Evolutionary conservation across 23 tunicate species (phyloP), one percentile per base, ranked within the genome.

Genomic region (Corella eumyota): DNA sequence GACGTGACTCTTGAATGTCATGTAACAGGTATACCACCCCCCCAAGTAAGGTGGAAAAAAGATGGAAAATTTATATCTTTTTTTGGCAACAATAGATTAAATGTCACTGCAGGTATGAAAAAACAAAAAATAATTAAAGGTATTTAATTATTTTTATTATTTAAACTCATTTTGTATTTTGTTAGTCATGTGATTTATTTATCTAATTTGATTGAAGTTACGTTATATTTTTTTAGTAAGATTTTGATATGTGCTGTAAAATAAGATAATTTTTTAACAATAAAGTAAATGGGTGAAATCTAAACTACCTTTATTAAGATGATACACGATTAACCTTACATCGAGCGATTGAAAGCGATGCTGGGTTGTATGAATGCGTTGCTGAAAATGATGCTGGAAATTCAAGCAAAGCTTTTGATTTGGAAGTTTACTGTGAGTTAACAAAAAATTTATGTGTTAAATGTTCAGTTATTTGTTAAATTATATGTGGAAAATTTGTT

Each of bases 361-460:
- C 76, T 25, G 99, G 95, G 19, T 34, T 44, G 31, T 93, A 79
- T 57, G 27, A 68, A 31, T 93, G 99, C 60, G 66, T 85, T 5
- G 99, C 99, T 1, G 72, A 66, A 23, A 93, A 93, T 60, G 72
- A 40, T 15, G 99, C 99, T 5, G 99, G 99, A 38, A 61, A 67
- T 32, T 85, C 86, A 35, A 56, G 61, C 56, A 84, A 85, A 53
- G 68, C 73, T 22, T 85, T 85, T 45, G 47, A 58, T 23, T 83
- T 93, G 4, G 87, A 85, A 25, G 90, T 93, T 25, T 88, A 79
- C 56, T 54, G 96, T 88, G 55, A 73, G 96, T 86, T 6, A 7
- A 7, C 58, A 11, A 44, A 44, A 44, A 11, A 11, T 44, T 13
- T 6, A 22, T 53, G n/a, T 6, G 59, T 22, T 15, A 6, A 53